These are phyloP conservation scores for Brachyopa scutellaris DNA, from an alignment of 2,888 invertebrate genomes.

Conservation along the genomic window DNA sequence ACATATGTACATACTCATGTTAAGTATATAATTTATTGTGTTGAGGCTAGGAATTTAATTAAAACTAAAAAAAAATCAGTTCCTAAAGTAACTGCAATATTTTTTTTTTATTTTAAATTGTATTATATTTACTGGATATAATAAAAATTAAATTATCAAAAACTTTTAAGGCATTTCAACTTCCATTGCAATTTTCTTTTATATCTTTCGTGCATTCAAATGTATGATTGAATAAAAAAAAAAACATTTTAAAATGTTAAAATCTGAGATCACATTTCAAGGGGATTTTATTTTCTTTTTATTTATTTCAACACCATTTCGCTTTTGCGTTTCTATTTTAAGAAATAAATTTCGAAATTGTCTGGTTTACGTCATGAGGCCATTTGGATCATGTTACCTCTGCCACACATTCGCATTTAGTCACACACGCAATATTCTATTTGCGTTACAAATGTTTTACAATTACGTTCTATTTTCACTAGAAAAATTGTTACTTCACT, in stretches of 20 bases:
- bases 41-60: too few relatives aligned
- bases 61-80: too few relatives aligned
- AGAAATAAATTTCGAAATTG: slow-evolving; percentile 27
- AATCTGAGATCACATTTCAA: slow-evolving; percentile 49
- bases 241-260: neutral
- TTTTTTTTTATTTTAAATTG: too few relatives aligned
- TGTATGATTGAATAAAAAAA: neutral
- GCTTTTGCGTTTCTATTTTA: slow-evolving; percentile 42
- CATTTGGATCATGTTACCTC: slow-evolving; percentile 53
- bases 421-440: slow-evolving; percentile 48
- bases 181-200: too few relatives aligned
- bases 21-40: too few relatives aligned
- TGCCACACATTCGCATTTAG: slow-evolving; percentile 30
- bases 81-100: too few relatives aligned
- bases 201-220: too few relatives aligned
- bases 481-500: neutral
- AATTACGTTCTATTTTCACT: slow-evolving; percentile 7
- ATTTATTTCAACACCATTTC: neutral
- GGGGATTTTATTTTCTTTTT: neutral
- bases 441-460: slow-evolving; percentile 26
- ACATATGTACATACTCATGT: too few relatives aligned
- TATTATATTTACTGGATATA: too few relatives aligned
- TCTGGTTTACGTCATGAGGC: slow-evolving; percentile 44
- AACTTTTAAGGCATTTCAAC: too few relatives aligned
- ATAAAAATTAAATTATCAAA: too few relatives aligned